Conservation (phyloP, 2,797 vertebrate species). For the Clarias laeviceps region DNA sequence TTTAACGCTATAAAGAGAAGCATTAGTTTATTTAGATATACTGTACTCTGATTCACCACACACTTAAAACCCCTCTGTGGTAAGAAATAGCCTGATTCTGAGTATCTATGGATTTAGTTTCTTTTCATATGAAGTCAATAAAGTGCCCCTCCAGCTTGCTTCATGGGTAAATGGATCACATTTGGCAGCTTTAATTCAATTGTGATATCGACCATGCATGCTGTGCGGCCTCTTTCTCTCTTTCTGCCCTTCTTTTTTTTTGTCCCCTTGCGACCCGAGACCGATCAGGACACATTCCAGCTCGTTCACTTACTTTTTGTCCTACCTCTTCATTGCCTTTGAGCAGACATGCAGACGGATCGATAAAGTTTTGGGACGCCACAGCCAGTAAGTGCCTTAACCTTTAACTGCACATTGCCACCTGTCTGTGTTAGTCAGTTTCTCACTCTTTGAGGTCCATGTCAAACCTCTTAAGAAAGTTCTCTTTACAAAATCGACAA, state of each 20-base stretch:
- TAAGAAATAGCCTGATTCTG: constrained; percentile 27
- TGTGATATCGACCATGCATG: constrained; percentile 39
- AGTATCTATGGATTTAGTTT: constrained; percentile 42
- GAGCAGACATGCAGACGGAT: constrained; percentile 94
- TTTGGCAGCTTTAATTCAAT: constrained; percentile 53
- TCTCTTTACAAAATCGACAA: not conserved
- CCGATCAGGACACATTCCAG: constrained; percentile 18
- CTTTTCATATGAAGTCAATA: constrained; percentile 48
- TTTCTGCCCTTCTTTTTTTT: not conserved
- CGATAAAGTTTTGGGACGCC: constrained; percentile 98
- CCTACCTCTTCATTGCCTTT: constrained; percentile 53
- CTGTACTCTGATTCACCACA: constrained; percentile 4
- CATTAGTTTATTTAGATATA: not conserved
- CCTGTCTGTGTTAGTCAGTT: not conserved
- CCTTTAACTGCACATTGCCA: constrained; percentile 44
- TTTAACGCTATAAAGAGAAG: not conserved
- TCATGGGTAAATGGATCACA: constrained; percentile 48
- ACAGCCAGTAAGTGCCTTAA: constrained; percentile 90
- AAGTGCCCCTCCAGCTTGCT: constrained; percentile 24
- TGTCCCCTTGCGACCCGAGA: constrained; percentile 10
- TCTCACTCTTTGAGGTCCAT: constrained; percentile 6
- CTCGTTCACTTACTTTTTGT: constrained; percentile 50
- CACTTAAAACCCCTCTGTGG: not conserved
- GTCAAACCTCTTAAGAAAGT: constrained; percentile 14
- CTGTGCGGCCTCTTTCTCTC: constrained; percentile 29